Evolutionary conservation across 35 echinoderm and acorn worm genomes (phyloP).

Genomic region (Apostichopus japonicus): DNA sequence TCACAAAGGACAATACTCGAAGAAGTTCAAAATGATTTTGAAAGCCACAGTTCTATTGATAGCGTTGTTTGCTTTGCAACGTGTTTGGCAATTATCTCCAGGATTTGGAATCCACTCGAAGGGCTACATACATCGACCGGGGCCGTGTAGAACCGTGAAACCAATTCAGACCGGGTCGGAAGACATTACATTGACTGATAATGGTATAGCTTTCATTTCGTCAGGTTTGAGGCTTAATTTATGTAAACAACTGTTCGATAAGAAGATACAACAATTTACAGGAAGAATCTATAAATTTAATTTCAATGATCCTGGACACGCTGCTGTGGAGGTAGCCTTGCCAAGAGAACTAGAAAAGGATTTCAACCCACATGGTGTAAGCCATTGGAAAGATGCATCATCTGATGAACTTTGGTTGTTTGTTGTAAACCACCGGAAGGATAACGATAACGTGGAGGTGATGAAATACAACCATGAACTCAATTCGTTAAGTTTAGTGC

Average conservation of each 20-base stretch:
- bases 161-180: slow-evolving; percentile 29
- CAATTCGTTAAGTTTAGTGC: slow-evolving; percentile 9
- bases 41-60: background rate
- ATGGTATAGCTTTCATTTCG: slow-evolving; percentile 56
- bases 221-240: slow-evolving; percentile 16
- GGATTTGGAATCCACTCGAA: background rate
- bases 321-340: slow-evolving; percentile 18
- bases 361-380: slow-evolving; percentile 35
- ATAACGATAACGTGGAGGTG: background rate
- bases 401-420: slow-evolving; percentile 18
- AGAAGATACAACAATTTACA: no score
- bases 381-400: background rate
- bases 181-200: slow-evolving; percentile 33
- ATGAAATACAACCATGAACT: background rate
- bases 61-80: background rate
- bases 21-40: no score
- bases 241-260: no score
- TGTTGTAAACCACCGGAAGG: slow-evolving; percentile 21
- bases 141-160: slow-evolving; percentile 1
- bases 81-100: background rate
- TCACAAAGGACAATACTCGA: no score
- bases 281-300: slow-evolving; percentile 36
- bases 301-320: background rate
- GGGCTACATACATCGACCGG: slow-evolving; percentile 4
- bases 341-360: background rate